Percentiles rank a stretch among this genome's conserved stretches.
phyloP scores from a whole-genome alignment of 2,888 invertebrate genomes.

The Lasioglossum morio region DNA sequence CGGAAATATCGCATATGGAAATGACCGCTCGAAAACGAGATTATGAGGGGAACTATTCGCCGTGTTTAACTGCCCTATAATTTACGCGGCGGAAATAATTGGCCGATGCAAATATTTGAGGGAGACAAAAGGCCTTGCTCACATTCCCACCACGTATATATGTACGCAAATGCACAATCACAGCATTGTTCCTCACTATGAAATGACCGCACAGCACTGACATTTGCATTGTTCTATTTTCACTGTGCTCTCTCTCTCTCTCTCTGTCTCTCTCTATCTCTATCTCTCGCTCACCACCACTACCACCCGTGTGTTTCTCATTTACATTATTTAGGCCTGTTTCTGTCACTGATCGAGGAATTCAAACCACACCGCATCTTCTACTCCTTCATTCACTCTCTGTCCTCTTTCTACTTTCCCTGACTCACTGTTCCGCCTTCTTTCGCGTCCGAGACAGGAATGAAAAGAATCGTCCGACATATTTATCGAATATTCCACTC shows the following conservation, averaged over 20 bases:
- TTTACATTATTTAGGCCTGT: conserved; percentile 49
- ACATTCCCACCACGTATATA: conserved; percentile 42
- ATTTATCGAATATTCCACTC: not conserved
- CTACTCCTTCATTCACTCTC: conserved; percentile 8
- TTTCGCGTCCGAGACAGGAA: conserved; percentile 37
- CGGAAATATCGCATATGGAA: not conserved
- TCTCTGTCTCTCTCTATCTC: not conserved
- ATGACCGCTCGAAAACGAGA: not conserved
- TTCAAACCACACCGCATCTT: conserved; percentile 49
- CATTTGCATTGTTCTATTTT: conserved; percentile 63
- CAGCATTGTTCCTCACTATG: conserved; percentile 68
- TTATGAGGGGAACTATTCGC: conserved; percentile 32
- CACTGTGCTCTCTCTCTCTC: conserved; percentile 29
- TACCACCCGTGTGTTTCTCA: conserved; percentile 37
- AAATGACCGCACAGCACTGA: conserved; percentile 82
- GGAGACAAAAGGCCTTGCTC: conserved; percentile 19
- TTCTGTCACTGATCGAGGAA: conserved; percentile 28
- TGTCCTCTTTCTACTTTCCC: not conserved
- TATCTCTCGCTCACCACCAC: not conserved
- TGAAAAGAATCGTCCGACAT: not conserved
- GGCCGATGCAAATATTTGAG: conserved; percentile 21
- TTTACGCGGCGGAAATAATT: conserved; percentile 22
- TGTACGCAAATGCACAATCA: conserved; percentile 69
- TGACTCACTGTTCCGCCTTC: not conserved
- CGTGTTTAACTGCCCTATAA: conserved; percentile 16